A percentile compares a stretch with the other conserved stretches of the same genome.
Conservation (phyloP, 2,797 vertebrate genomes). For the Neopelma chrysocephalum region DNA sequence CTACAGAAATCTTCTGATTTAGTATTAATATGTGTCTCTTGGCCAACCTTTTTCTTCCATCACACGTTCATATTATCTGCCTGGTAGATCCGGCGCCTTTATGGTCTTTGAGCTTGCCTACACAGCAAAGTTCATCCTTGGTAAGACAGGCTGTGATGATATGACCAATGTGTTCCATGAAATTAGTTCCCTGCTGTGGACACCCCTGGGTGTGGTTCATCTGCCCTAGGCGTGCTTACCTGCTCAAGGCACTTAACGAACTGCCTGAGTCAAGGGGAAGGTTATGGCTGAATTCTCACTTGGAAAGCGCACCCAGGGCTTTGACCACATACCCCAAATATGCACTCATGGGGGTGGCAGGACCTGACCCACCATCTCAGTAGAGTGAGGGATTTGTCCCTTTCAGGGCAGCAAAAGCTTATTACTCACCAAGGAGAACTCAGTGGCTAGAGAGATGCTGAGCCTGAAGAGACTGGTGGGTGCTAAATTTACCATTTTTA, state of each 20-base stretch:
- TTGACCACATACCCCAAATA: background rate
- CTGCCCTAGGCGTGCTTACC: background rate
- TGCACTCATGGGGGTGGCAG: background rate
- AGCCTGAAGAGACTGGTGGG: background rate
- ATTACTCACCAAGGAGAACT: background rate
- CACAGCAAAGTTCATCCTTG: background rate
- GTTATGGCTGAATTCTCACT: background rate
- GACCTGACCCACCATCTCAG: background rate
- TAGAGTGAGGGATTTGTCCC: background rate
- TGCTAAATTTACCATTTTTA: background rate
- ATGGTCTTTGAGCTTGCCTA: background rate
- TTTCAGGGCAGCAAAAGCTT: background rate
- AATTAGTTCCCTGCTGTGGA: background rate
- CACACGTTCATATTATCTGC: background rate
- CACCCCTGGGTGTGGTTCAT: background rate
- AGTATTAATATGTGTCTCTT: background rate
- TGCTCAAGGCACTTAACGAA: background rate
- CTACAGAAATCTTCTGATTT: background rate
- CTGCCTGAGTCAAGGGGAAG: background rate
- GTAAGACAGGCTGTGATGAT: background rate
- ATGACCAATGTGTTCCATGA: background rate
- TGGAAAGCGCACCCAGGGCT: background rate
- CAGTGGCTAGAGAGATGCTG: background rate
- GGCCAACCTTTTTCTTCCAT: background rate
- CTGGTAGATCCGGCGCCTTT: background rate